Evolutionary conservation across 2,888 invertebrate species (phyloP).

Genomic region (Cryptus armator): DNA sequence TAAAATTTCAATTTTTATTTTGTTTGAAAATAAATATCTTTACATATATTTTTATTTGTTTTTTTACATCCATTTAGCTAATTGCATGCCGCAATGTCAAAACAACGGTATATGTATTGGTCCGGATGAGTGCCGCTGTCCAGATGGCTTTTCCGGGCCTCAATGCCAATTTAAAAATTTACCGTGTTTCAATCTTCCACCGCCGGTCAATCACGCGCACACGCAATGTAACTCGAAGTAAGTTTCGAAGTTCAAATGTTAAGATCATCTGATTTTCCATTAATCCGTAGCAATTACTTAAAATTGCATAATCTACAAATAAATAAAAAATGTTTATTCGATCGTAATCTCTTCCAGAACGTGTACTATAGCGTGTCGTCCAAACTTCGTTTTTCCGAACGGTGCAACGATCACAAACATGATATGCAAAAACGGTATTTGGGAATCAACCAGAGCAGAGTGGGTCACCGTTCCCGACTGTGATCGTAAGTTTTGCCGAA

Average conservation of each 20-base stretch:
- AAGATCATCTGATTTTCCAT: too few species aligned
- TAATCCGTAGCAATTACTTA: too few species aligned
- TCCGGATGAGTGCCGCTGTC: conserved; percentile 92
- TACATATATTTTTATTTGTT: background rate
- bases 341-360: conserved; percentile 84
- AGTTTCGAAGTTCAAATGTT: conserved; percentile 77
- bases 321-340: background rate
- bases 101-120: conserved; percentile 93
- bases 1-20: too few species aligned
- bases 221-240: conserved; percentile 89
- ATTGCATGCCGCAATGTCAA: conserved; percentile 91
- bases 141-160: conserved; percentile 90
- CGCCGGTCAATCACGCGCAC: conserved; percentile 89
- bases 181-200: conserved; percentile 89
- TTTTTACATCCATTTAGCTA: conserved; percentile 86
- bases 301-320: background rate
- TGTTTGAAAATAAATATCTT: background rate
- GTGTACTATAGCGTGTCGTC: conserved; percentile 89
- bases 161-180: conserved; percentile 91
- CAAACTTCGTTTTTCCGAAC: conserved; percentile 90
- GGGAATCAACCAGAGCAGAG: conserved; percentile 89
- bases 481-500: conserved; percentile 86
- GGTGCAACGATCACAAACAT: conserved; percentile 90
- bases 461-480: conserved; percentile 90
- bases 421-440: conserved; percentile 89